Percentiles rank a stretch among this genome's conserved stretches.
Evolutionary conservation across 2,797 vertebrate genomes (phyloP).

Genomic region (Manis pentadactyla): DNA sequence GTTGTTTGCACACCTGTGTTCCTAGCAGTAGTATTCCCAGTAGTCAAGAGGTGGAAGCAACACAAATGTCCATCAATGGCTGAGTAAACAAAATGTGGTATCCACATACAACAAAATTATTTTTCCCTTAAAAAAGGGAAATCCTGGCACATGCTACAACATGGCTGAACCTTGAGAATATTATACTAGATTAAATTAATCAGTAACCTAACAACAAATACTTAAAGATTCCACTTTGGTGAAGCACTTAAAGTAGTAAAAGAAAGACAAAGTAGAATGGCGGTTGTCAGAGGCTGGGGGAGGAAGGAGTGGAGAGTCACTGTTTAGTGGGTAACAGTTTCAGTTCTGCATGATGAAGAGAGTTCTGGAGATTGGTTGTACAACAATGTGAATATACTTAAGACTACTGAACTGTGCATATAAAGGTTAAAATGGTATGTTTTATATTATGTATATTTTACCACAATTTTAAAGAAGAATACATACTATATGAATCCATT

Average conservation of each 20-base stretch:
- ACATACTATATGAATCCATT: not conserved
- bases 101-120: too few relatives aligned
- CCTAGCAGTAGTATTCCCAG: too few relatives aligned
- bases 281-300: not conserved
- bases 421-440: not conserved
- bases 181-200: conserved; percentile 11
- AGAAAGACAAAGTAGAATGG: not conserved
- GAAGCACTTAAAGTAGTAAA: not conserved
- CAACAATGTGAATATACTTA: not conserved
- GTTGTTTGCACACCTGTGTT: too few relatives aligned
- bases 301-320: not conserved
- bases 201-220: conserved; percentile 9
- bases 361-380: not conserved
- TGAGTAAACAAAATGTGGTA: too few relatives aligned
- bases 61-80: too few relatives aligned
- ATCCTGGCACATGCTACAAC: not conserved
- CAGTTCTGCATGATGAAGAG: not conserved
- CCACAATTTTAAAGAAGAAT: not conserved
- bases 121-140: too few relatives aligned
- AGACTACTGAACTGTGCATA: not conserved
- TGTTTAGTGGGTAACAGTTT: not conserved
- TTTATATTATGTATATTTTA: not conserved
- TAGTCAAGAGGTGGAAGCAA: too few relatives aligned
- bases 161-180: not conserved
- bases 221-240: not conserved